A percentile compares a stretch with the other conserved stretches of the same genome.
Conservation (phyloP, 2,113 vertebrate genomes). For the Cervus canadensis region DNA sequence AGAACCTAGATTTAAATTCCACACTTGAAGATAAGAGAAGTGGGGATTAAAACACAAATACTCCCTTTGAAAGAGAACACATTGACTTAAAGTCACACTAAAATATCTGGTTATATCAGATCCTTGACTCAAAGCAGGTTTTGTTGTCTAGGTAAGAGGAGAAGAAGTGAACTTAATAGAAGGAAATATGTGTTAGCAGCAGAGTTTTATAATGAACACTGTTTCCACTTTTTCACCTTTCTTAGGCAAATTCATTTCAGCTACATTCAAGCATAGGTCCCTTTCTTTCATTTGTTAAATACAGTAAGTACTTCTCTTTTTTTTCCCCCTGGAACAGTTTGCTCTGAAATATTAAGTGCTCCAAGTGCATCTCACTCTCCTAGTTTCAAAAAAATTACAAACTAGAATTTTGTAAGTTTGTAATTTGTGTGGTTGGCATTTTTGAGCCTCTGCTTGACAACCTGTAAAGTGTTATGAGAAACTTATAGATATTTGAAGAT, state of each 20-base stretch:
- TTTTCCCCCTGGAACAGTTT: neutral
- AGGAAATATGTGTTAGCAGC: neutral
- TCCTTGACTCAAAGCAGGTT: constrained; percentile 59
- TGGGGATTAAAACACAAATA: constrained; percentile 50
- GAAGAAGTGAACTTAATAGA: constrained; percentile 32
- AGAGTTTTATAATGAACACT: neutral
- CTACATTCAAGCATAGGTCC: neutral
- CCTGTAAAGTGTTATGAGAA: neutral
- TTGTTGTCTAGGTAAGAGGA: constrained; percentile 46
- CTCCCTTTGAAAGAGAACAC: constrained; percentile 58
- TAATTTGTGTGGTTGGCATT: neutral
- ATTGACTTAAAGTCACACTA: constrained; percentile 40
- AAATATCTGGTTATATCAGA: constrained; percentile 64
- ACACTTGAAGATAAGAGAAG: constrained; percentile 64
- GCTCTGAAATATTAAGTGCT: neutral
- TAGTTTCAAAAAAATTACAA: neutral
- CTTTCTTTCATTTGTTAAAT: constrained; percentile 2
- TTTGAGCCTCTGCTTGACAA: neutral
- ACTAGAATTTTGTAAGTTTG: neutral
- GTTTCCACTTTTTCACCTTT: neutral
- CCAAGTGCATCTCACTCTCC: neutral
- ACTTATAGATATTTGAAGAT: neutral
- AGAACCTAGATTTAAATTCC: constrained; percentile 66
- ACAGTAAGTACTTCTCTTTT: neutral
- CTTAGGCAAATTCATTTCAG: constrained; percentile 32